Evolutionary conservation across 2,113 vertebrate species (phyloP).

Genomic region (Turnix velox): DNA sequence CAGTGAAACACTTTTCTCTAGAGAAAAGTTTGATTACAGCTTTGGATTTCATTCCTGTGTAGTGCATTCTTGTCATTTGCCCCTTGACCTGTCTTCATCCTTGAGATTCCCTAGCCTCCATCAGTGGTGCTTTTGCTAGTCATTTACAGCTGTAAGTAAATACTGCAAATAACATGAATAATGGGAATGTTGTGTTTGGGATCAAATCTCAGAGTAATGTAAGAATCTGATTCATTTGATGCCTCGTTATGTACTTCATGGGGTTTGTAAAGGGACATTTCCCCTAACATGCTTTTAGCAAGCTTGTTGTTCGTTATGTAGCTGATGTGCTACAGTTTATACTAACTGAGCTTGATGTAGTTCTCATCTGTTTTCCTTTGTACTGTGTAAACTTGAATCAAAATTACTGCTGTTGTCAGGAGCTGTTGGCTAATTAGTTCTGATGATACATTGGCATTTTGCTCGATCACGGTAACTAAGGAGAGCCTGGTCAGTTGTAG

Average conservation of each 20-base stretch:
- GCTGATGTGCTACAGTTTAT: neutral
- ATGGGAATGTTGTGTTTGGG: neutral
- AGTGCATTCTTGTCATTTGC: neutral
- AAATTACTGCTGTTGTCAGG: neutral
- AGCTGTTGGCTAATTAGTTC: neutral
- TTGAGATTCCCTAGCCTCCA: neutral
- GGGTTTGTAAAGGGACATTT: neutral
- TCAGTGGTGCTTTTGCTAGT: neutral
- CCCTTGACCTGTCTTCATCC: neutral
- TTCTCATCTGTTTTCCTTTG: neutral
- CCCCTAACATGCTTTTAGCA: neutral
- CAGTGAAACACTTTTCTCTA: neutral
- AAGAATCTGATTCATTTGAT: neutral
- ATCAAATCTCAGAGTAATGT: accelerated
- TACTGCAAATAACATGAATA: neutral
- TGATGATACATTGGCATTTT: neutral
- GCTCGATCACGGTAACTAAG: neutral
- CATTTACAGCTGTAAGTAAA: neutral
- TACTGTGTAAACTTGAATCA: neutral
- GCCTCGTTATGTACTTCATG: neutral
- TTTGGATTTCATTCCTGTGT: neutral
- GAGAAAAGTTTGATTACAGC: neutral
- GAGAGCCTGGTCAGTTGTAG: neutral
- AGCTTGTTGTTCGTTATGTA: neutral
- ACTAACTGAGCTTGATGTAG: neutral